A percentile compares a stretch with the other conserved stretches of the same genome.
Evolutionary conservation across 2,113 vertebrate genomes (phyloP).

Genomic region (Phrynosoma blainvillii): DNA sequence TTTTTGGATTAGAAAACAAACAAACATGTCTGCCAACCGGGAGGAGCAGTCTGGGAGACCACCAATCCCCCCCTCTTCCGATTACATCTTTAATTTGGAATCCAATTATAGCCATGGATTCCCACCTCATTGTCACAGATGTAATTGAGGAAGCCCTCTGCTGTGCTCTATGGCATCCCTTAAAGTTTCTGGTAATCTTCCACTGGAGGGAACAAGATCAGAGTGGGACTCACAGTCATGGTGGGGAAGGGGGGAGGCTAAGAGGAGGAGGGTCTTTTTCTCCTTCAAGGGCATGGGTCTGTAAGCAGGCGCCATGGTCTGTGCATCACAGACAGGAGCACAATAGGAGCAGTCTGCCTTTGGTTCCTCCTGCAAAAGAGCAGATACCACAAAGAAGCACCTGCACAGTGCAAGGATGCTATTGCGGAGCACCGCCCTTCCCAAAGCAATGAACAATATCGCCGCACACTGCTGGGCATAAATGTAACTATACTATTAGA

Average conservation of each 20-base stretch:
- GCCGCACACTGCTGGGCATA: conserved; percentile 47
- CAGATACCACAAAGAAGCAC: conserved; percentile 47
- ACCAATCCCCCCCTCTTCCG: not conserved
- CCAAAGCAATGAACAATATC: conserved; percentile 68
- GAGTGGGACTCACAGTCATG: not conserved
- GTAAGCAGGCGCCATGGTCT: conserved; percentile 47
- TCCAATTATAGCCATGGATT: conserved; percentile 1
- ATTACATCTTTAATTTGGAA: conserved; percentile 1
- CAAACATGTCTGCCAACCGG: not conserved
- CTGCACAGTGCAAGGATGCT: conserved; percentile 66
- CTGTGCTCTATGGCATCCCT: not conserved
- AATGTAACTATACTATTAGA: conserved; percentile 65
- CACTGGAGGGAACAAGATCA: rapidly evolving
- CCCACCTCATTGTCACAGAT: not conserved
- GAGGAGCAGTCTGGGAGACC: conserved; percentile 14
- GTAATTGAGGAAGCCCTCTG: conserved; percentile 3
- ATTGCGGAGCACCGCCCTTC: conserved; percentile 62
- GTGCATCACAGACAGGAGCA: conserved; percentile 13
- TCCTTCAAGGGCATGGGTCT: conserved; percentile 6
- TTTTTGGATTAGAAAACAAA: conserved; percentile 2
- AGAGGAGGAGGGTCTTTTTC: not conserved
- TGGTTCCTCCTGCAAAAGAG: conserved; percentile 48
- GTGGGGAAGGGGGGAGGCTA: not conserved
- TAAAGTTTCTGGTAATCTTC: not conserved
- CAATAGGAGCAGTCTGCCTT: conserved; percentile 46